Evolutionary conservation across 2,797 vertebrate species (phyloP), one percentile per base, ranked within the genome.

Genomic region (Champsocephalus gunnari): DNA sequence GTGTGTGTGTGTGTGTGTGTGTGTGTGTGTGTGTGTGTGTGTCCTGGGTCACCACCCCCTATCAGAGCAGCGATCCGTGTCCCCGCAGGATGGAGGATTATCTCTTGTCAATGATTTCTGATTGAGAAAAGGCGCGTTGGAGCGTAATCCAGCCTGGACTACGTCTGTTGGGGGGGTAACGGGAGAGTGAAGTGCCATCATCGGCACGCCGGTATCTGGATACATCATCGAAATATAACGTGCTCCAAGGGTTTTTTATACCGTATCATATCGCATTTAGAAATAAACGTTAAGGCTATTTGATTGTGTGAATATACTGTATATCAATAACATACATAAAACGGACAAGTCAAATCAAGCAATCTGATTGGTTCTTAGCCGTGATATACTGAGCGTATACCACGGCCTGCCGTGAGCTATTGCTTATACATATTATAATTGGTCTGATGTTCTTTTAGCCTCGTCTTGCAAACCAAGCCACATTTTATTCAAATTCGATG

Each of bases 1-100:
- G 21, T 21, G 21, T 21, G 21, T 21, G 21, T 2, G 21, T 21
- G 2, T 21, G 21, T 21, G 21, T 2, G 21, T 21, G 2, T 21
- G 21, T 21, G 21, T 21, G 17, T 56, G 75, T 53, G 48, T 59
- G 34, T 49, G 34, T 66, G 17, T 65, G 54, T 38, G 34, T 49
- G 41, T 14, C 41, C 65, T 17, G 24, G 69, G 66, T 89, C 73
- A 80, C 65, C 38, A 7, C 19, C 41, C 54, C 54, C 60, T 3
- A 73, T 87, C 73, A 81, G 71, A 82, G 62, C 66, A 72, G 57
- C 13, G 54, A 62, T 66, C 65, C 62, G 3, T 64, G 55, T 76
- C 84, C 69, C 82, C 2, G 8, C 48, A 73, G 77, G 57, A 60
- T 57, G 45, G 70, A 43, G 66, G 81, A 88, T 90, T 81, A 79